A percentile compares a stretch with the other conserved stretches of the same genome.
phyloP scores from a whole-genome alignment of 1,140 invertebrate genomes.

The Drosophila murphyi region DNA sequence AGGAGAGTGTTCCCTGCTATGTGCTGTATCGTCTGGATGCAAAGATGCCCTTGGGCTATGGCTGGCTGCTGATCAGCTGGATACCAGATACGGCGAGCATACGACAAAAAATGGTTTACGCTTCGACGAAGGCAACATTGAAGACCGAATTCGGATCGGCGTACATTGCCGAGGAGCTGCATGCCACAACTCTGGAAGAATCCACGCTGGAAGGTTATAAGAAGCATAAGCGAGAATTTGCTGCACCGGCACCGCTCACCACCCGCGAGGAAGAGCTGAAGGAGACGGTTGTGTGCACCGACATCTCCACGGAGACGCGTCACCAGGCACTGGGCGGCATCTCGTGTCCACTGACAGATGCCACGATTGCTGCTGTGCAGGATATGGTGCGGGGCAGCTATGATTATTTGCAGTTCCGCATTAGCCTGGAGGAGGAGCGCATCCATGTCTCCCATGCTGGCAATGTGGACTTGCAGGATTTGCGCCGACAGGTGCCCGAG shows the following conservation, averaged over 20 bases:
- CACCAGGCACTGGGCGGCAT: slow-evolving; percentile 97
- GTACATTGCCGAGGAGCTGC: slow-evolving; percentile 90
- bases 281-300: slow-evolving; percentile 90
- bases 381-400: slow-evolving; percentile 88
- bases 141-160: slow-evolving; percentile 96
- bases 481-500: slow-evolving; percentile 91
- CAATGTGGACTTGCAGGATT: slow-evolving; percentile 87
- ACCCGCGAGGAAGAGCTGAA: slow-evolving; percentile 94
- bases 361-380: slow-evolving; percentile 90
- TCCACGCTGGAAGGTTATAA: slow-evolving; percentile 92
- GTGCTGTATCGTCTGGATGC: slow-evolving; percentile 95
- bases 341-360: slow-evolving; percentile 95
- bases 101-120: slow-evolving; percentile 99
- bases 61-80: slow-evolving; percentile 98
- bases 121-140: slow-evolving; percentile 98
- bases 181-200: slow-evolving; percentile 88
- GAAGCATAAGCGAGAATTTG: slow-evolving; percentile 90
- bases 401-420: slow-evolving; percentile 92
- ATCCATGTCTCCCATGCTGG: slow-evolving; percentile 87
- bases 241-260: slow-evolving; percentile 94
- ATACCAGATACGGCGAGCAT: slow-evolving; percentile 95
- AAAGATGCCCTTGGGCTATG: slow-evolving; percentile 91
- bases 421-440: slow-evolving; percentile 85
- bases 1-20: slow-evolving; percentile 96
- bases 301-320: slow-evolving; percentile 93